Percentiles rank a stretch among this genome's conserved stretches.
phyloP scores from a whole-genome alignment of 2,888 invertebrate genomes.

The Saturnia pavonia region DNA sequence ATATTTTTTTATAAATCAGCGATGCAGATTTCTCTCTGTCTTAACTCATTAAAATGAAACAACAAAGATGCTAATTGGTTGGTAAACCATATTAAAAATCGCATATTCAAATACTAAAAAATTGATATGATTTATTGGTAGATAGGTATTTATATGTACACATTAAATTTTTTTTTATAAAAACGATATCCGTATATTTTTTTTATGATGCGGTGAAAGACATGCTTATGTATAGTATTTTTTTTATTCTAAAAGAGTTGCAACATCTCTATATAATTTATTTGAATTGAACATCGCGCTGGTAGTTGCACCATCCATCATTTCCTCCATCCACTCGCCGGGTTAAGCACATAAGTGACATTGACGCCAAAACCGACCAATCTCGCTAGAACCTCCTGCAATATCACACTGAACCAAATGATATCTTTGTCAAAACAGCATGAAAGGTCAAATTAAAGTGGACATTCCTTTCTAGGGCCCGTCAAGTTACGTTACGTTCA shows the following conservation, averaged over 20 bases:
- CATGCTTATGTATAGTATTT: too few species aligned
- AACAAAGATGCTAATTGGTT: too few species aligned
- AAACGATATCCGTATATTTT: too few species aligned
- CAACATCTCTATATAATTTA: slow-evolving; percentile 58
- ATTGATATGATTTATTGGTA: too few species aligned
- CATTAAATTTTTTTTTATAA: too few species aligned
- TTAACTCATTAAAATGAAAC: neutral
- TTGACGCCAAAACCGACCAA: slow-evolving; percentile 71
- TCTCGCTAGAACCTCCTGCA: slow-evolving; percentile 46
- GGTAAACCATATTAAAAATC: too few species aligned
- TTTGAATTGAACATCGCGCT: slow-evolving; percentile 63
- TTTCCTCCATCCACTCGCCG: slow-evolving; percentile 81
- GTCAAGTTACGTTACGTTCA: slow-evolving; percentile 66
- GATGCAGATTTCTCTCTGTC: neutral
- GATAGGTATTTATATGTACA: too few species aligned
- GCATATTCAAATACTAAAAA: too few species aligned
- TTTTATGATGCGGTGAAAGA: too few species aligned
- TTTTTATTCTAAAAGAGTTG: neutral
- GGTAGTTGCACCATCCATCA: slow-evolving; percentile 74
- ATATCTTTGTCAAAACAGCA: slow-evolving; percentile 37
- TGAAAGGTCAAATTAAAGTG: slow-evolving; percentile 49
- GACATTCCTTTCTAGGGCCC: slow-evolving; percentile 57
- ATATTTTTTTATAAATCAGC: too few species aligned
- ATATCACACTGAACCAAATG: slow-evolving; percentile 37
- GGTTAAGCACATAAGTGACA: slow-evolving; percentile 82